Conservation (phyloP, 2,888 invertebrate genomes). For the Cepaea hortensis region DNA sequence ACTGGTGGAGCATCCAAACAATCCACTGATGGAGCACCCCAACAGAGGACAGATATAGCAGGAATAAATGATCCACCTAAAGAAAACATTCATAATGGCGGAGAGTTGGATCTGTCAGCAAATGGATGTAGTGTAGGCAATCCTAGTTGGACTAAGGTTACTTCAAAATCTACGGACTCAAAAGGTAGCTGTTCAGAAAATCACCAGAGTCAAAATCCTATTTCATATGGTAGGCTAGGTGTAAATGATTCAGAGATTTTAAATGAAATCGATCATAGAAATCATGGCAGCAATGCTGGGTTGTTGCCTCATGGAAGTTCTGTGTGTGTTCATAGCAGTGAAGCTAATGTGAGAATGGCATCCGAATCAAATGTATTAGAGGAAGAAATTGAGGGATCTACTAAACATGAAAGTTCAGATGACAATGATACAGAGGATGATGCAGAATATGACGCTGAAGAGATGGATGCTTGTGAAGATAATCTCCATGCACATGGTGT, state of each 20-base stretch:
- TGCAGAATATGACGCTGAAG: slow-evolving; percentile 38
- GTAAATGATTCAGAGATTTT: no score
- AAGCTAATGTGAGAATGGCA: not conserved
- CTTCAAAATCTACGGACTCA: no score
- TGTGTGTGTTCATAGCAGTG: not conserved
- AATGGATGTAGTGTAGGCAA: no score
- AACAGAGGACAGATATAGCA: not conserved
- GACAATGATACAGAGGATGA: slow-evolving; percentile 34
- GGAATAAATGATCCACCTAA: no score
- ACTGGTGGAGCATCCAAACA: no score
- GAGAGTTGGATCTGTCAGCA: no score
- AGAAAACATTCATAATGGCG: no score
- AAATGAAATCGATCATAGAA: not conserved
- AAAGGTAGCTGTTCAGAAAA: no score
- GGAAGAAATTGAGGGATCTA: not conserved
- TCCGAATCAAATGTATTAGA: not conserved
- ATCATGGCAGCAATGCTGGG: not conserved
- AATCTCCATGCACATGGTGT: slow-evolving; percentile 65
- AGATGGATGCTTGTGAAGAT: slow-evolving; percentile 48
- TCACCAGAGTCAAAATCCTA: not conserved
- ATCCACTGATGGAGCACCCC: no score
- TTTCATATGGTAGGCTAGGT: not conserved
- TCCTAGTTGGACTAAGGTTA: no score
- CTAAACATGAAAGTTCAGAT: not conserved
- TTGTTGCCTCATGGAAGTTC: not conserved